Evolutionary conservation across 2,113 vertebrate species (phyloP).

Genomic region (Tachysurus vachellii): DNA sequence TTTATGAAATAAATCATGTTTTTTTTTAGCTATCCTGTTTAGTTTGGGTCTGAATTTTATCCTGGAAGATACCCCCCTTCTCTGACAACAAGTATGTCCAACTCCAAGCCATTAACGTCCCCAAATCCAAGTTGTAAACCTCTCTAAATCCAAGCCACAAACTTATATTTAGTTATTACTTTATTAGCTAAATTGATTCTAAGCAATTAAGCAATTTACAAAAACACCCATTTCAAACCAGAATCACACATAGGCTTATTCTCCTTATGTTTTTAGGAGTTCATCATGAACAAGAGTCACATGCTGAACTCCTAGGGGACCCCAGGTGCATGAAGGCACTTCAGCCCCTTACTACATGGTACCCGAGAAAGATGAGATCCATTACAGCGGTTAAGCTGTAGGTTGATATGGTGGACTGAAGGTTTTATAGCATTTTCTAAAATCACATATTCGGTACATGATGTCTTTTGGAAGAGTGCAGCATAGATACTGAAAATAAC

Average conservation of each 20-base stretch:
- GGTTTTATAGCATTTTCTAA: neutral
- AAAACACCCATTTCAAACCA: neutral
- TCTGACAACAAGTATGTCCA: too few species aligned
- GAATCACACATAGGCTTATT: neutral
- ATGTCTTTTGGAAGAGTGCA: neutral
- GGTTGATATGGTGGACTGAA: neutral
- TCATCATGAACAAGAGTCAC: neutral
- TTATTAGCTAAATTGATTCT: neutral
- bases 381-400: neutral
- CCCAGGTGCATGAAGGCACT: neutral
- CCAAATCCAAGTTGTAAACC: neutral
- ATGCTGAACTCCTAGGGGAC: neutral
- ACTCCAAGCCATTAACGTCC: too few species aligned
- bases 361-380: neutral
- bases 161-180: neutral
- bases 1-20: too few species aligned
- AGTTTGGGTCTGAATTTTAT: too few species aligned
- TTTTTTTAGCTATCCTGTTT: too few species aligned
- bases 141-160: neutral
- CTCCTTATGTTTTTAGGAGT: neutral
- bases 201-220: neutral
- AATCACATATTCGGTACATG: neutral
- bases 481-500: neutral
- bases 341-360: neutral
- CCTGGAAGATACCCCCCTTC: too few species aligned